Base-by-base conservation (phyloP, 2,888 invertebrate genomes). In the Drosophila koepferae region DNA sequence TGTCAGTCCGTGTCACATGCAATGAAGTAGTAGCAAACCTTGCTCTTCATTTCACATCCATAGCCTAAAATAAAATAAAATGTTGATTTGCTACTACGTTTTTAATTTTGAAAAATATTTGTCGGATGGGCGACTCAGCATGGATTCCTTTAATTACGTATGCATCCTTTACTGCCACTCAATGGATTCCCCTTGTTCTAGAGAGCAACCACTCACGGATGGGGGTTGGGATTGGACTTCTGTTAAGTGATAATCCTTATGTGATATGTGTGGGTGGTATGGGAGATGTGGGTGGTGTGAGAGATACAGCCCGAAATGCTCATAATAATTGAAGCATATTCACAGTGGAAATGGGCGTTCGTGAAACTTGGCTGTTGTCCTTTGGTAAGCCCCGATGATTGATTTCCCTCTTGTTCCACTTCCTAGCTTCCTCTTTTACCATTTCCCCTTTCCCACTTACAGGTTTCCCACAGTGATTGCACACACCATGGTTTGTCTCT, bases 271-370 rank as follows among this genome's bases (percentile, higher is more conserved):
- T 38, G 41, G 23, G 7, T 9, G 34, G 34, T 34, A 34, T 34
- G 16, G 23, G 46, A 28, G 5, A 28, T 23, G 7, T 28, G 51
- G 49, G 36, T 36, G 28, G 38, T 41, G 43, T 31, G 51, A 41
- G 51, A 46, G 31, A 23, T n/a, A 20, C 66, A 64, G 56, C 51
- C 62, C 66, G 66, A 67, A 72, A 75, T 84, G 77, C 74, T 87
- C 69, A 77, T 82, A 82, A 85, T 89, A 85, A 89, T 87, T 85
- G 89, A 89, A 89, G 85, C 88, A 89, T 89, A 87, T 85, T 87
- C 66, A 68, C 84, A 86, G 56, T 58, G 71, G 38, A 41, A 31
- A 44, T 61, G 66, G 59, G 70, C 63, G 68, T 64, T 64, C 46
- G 61, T 68, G 61, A 46, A 74, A 20, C 67, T 71, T 20, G 34